Evolutionary conservation across 2,797 vertebrate genomes (phyloP), one percentile per base, ranked within the genome.

Genomic region (Gobionotothen gibberifrons): DNA sequence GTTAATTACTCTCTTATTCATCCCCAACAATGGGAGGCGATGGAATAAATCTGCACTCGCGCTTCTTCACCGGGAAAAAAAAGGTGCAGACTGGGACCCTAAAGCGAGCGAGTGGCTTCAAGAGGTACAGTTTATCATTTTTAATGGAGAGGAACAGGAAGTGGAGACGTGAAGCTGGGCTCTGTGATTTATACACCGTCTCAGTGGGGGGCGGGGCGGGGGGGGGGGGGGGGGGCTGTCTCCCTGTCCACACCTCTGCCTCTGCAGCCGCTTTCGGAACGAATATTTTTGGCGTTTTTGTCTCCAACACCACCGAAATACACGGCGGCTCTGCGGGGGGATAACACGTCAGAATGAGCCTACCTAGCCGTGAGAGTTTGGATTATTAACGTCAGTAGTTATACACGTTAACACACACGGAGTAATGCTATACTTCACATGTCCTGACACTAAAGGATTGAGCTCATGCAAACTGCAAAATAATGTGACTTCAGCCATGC

Each of bases 81-180:
- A 36, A 46, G 91, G 87, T 91, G 89, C 86, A 90, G 85, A 88
- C 87, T 89, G 88, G 90, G 90, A 89, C 90, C 90, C 86, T 88
- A 83, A 90, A 90, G 92, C 84, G 76, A 86, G 88, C 85, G 81
- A 92, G 89, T 83, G 82, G 85, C 85, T 93, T 91, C 88, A 85
- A 90, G 91, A 92, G 86, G 84, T 91, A 87, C 90, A 90, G 89
- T 94, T 93, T 92, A 93, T 94, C 92, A 94, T 93, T 91, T 94
- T 93, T 93, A 94, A 94, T 94, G 90, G 93, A 92, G 93, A 92
- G 90, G 88, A 93, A 91, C 89, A 90, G 91, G 92, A 93, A 93
- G 90, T 89, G 81, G 85, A 88, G 90, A 91, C 85, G 16, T 83
- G 84, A 87, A 89, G 85, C 91, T 53, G 84, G 75, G 89, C 81